phyloP scores from a whole-genome alignment of 2,113 vertebrate species.

The Vulpes ferrilata region DNA sequence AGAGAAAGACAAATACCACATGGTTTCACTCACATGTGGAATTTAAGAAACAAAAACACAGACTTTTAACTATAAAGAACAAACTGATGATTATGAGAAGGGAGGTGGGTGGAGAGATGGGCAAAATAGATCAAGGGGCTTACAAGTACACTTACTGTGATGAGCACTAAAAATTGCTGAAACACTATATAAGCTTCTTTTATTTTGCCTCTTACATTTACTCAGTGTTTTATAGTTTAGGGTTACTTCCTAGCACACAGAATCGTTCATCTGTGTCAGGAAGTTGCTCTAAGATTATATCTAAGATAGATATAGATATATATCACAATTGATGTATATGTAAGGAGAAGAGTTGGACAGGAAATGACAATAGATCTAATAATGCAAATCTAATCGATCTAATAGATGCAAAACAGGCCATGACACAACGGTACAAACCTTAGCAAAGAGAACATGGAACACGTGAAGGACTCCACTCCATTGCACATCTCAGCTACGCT shows the following conservation, averaged over 20 bases:
- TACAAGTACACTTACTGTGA: not conserved
- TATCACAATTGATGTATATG: too few species aligned
- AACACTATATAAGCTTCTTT: not conserved
- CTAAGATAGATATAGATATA: not conserved
- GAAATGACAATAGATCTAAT: not conserved
- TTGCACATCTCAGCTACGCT: not conserved
- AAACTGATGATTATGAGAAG: not conserved
- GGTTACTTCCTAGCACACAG: not conserved
- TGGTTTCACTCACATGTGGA: not conserved
- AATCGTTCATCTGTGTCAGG: not conserved
- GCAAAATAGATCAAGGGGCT: not conserved
- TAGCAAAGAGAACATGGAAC: not conserved
- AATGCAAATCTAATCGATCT: too few species aligned
- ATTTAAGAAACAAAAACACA: not conserved
- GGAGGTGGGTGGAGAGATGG: not conserved
- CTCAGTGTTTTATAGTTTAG: not conserved
- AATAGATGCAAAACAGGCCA: not conserved
- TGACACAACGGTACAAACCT: fast-evolving
- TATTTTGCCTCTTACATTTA: not conserved
- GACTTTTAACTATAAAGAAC: not conserved
- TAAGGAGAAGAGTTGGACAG: fast-evolving
- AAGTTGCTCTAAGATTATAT: not conserved
- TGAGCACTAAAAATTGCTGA: not conserved
- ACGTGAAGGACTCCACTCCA: not conserved
- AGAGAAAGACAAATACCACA: not conserved